phyloP scores from a whole-genome alignment of 1,140 invertebrate species.

The Drosophila lini region DNA sequence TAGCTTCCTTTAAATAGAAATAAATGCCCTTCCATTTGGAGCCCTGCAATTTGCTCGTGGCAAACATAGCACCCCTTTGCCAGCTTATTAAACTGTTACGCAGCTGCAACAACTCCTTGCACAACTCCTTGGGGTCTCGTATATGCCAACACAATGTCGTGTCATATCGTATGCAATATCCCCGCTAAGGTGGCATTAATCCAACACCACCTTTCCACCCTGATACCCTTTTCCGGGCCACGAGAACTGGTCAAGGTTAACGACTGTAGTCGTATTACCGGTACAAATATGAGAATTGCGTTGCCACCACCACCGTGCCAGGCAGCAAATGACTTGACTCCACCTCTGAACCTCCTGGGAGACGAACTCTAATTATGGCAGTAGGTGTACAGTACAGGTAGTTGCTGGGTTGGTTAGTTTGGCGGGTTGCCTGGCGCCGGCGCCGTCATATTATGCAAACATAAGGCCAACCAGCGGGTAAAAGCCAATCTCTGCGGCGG shows the following conservation, averaged over 20 bases:
- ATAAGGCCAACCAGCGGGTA: slow-evolving; percentile 33
- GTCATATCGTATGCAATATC: slow-evolving; percentile 62
- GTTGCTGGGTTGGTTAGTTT: slow-evolving; percentile 3
- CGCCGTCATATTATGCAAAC: slow-evolving; percentile 52
- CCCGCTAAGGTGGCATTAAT: slow-evolving; percentile 37
- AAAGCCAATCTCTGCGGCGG: slow-evolving; percentile 51
- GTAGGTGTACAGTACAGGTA: slow-evolving; percentile 11
- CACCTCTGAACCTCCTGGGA: slow-evolving; percentile 47
- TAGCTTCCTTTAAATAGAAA: neutral
- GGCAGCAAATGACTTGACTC: slow-evolving; percentile 36
- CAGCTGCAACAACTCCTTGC: slow-evolving; percentile 29
- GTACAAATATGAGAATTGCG: slow-evolving; percentile 61
- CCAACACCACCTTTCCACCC: neutral
- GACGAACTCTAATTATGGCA: slow-evolving; percentile 64
- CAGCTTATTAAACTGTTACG: slow-evolving; percentile 12
- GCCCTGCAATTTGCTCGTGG: slow-evolving; percentile 5
- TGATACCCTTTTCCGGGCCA: slow-evolving; percentile 13
- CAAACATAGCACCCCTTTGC: slow-evolving; percentile 3
- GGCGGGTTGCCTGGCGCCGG: slow-evolving; percentile 7
- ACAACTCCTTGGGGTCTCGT: slow-evolving; percentile 29
- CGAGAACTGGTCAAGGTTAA: slow-evolving; percentile 68
- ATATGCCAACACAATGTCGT: slow-evolving; percentile 19
- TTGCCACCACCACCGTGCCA: slow-evolving; percentile 3
- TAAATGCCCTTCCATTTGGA: neutral
- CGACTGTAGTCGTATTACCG: slow-evolving; percentile 47